These are phyloP conservation scores for Zaprionus davidi DNA, from an alignment of 1,140 invertebrate species.

Conservation along the genomic window DNA sequence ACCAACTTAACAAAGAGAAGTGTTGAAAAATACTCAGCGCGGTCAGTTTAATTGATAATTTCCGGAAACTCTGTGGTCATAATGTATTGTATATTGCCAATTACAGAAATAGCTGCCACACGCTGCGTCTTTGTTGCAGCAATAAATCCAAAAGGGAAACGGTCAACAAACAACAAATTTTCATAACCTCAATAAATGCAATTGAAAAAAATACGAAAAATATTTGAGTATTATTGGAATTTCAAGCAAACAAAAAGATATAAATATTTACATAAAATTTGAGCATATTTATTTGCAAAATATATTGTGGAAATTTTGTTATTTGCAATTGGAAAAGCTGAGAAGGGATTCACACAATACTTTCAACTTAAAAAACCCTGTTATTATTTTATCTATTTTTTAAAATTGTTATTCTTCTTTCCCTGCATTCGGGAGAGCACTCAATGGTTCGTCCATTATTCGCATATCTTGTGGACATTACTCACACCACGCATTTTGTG, in stretches of 20 bases:
- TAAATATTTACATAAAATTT: neutral
- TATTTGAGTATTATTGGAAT: neutral
- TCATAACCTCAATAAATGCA: neutral
- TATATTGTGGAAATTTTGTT: too few relatives aligned
- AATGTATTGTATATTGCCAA: too few relatives aligned
- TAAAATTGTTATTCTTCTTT: too few relatives aligned
- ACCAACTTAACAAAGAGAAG: too few relatives aligned
- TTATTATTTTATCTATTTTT: neutral
- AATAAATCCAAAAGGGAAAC: neutral
- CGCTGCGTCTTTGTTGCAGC: neutral
- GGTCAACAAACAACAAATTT: neutral
- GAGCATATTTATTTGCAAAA: neutral
- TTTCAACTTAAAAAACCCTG: neutral
- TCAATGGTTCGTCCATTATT: constrained; percentile 27
- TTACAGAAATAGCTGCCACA: too few relatives aligned
- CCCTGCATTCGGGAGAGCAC: neutral
- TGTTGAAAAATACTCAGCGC: too few relatives aligned
- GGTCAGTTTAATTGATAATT: too few relatives aligned
- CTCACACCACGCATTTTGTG: constrained; percentile 16
- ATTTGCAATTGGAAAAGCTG: too few relatives aligned
- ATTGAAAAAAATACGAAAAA: neutral
- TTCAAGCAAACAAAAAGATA: neutral
- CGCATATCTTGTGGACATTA: constrained; percentile 28
- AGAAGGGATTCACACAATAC: too few relatives aligned
- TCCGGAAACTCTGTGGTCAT: too few relatives aligned